Evolutionary conservation across 1,140 invertebrate genomes (phyloP).

Genomic region (Trypoxylus dichotomus): DNA sequence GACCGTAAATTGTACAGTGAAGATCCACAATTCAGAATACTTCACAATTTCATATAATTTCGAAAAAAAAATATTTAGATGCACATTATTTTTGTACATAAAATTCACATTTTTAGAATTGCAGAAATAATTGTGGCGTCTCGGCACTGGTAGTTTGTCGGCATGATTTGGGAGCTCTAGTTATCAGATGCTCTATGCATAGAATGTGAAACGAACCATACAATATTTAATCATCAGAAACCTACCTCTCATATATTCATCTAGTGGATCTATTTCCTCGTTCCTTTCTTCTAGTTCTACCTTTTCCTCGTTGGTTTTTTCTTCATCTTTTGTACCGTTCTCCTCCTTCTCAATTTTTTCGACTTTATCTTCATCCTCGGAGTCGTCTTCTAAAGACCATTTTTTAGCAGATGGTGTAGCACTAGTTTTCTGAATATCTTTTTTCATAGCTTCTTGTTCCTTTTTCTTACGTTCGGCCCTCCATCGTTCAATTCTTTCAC

Average conservation of each 20-base stretch:
- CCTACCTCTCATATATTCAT: slow-evolving; percentile 79
- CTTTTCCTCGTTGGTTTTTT: slow-evolving; percentile 52
- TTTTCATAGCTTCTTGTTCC: slow-evolving; percentile 76
- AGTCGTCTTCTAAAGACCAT: slow-evolving; percentile 92
- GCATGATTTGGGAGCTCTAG: too few relatives aligned
- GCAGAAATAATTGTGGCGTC: too few relatives aligned
- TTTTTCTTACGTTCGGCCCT: slow-evolving; percentile 84
- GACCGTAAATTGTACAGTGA: too few relatives aligned
- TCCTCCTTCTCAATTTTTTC: slow-evolving; percentile 60
- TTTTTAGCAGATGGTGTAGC: slow-evolving; percentile 71
- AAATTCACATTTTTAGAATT: too few relatives aligned
- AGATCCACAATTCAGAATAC: too few relatives aligned
- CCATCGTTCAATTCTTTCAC: slow-evolving; percentile 93
- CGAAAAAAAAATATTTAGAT: too few relatives aligned
- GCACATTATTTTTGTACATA: too few relatives aligned
- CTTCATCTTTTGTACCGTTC: slow-evolving; percentile 56
- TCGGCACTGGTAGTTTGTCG: too few relatives aligned
- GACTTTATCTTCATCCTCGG: slow-evolving; percentile 66
- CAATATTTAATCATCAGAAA: too few relatives aligned
- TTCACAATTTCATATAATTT: too few relatives aligned
- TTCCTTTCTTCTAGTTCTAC: slow-evolving; percentile 48
- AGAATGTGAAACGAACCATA: too few relatives aligned
- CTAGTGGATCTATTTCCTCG: slow-evolving; percentile 48
- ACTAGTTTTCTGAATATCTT: slow-evolving; percentile 67
- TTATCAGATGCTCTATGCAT: too few relatives aligned